Evolutionary conservation across 2,797 vertebrate genomes (phyloP), one percentile per base, ranked within the genome.

Genomic region (Pipistrellus nathusii): DNA sequence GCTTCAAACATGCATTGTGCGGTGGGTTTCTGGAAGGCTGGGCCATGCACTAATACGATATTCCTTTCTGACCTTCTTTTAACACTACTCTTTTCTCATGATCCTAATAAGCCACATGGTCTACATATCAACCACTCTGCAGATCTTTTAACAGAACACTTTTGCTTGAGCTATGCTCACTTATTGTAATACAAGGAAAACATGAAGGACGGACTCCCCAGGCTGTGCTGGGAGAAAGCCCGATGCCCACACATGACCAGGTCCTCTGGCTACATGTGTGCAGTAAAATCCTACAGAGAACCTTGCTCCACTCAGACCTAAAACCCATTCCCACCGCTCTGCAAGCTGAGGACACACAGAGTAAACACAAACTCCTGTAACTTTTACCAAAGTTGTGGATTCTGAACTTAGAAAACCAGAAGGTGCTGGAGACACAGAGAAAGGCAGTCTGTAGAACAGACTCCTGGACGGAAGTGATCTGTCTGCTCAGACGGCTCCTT

Each of bases 21-120:
- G 0, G 75, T 0, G 0, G 17, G 17, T 1, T 0, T 3, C 8
- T 1, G 18, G 35, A 15, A 57, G 46, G 1, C 25, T 0, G 9
- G 1, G 35, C 30, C 12, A 1, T 1, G 62, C 21, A 15, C 10
- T n/a, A 2, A 23, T 12, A 1, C 2, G 5, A 57, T 5, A 8
- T 18, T 38, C 20, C 10, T 85, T 27, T 53, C 44, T 21, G 30
- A 11, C 44, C 53, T 4, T 13, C 64, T 30, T 53, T 18, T 3
- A 27, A 5, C 4, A 14, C 1, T 8, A 14, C 62, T n/a, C 20
- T 46, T 8, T 48, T 25, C 18, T 35, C 15, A 30, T 0, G 2
- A 1, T 64, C 6, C 14, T 13, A 17, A 55, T 8, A 6, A 6
- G 12, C 2, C 10, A 12, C 3, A 1, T 51, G 7, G 10, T 35